Evolutionary conservation across 2,888 invertebrate genomes (phyloP), one percentile per base, ranked within the genome.

Genomic region (Leptopilina syphax): DNA sequence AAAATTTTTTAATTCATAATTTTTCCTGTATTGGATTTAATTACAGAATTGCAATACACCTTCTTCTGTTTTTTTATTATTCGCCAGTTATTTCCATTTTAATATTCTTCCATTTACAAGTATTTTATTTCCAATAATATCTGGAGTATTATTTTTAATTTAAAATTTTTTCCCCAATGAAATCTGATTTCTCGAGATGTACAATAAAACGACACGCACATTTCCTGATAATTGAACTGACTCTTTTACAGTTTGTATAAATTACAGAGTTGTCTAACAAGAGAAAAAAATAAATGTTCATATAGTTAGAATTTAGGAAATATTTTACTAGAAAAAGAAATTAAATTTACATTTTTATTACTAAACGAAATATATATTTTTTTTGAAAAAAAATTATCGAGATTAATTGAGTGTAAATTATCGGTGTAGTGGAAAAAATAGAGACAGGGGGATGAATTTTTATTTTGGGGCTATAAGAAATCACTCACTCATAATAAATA

Each of bases 181-280:
- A 63, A 18, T 24, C 18, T 63, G 24, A 24, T 63, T 63, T 63
- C 24, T 18, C 8, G 24, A 63, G 63, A 24, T 18, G 34, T 73
- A 41, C 57, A 57, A 73, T 73, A 57, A 73, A 34, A 73, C 34
- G 57, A 73, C 57, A 57, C 73, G 73, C 57, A 73, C 73, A 73
- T 41, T 54, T 41, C 1, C n/a, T 41, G n/a, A 54, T 73, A 54
- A n/a, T 57, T 57, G 73, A 73, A 73, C 73, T 57, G 57, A 73
- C 54, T 60, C 9, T 73, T 70, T 57, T 41, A 73, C 8, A 73
- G 4, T 60, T 18, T 73, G 57, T 57, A 34, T 41, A 34, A 41
- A 54, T 73, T 41, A 18, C 34, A 70, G 3, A 70, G 24, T 63
- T 24, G 24, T 18, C 63, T 9, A 63, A 8, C 24, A 18, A 63